Conservation (phyloP, 2,797 vertebrate genomes). For the Chaenodraco wilsoni region DNA sequence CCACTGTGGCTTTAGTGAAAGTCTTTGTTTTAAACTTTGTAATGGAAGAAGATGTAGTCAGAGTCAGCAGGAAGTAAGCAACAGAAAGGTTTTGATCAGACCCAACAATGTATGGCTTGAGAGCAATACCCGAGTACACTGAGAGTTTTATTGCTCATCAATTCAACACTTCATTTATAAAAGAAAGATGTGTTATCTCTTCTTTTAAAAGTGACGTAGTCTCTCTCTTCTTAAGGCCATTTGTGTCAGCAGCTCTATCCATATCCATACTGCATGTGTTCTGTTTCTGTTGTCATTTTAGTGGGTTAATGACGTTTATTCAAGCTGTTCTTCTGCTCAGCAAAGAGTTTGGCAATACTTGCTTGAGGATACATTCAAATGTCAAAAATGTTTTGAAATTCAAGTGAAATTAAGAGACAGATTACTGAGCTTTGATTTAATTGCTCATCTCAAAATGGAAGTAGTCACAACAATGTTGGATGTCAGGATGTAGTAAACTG, state of each 20-base stretch:
- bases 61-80: background rate
- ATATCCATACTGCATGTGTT: constrained; percentile 12
- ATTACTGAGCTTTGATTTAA: constrained; percentile 3
- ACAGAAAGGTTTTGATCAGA: background rate
- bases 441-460: background rate
- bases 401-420: constrained; percentile 4
- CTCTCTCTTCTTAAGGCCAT: background rate
- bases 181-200: background rate
- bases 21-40: background rate
- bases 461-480: background rate
- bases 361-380: constrained; percentile 21
- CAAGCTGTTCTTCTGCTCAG: constrained; percentile 45
- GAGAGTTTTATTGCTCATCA: background rate
- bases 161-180: background rate
- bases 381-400: background rate
- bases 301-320: constrained; percentile 50
- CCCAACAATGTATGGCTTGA: background rate
- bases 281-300: constrained; percentile 27
- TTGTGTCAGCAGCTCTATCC: constrained; percentile 41
- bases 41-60: background rate
- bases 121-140: background rate
- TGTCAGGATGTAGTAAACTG: background rate
- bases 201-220: constrained; percentile 3
- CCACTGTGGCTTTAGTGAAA: background rate
- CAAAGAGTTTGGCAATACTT: constrained; percentile 72